Base-by-base conservation (phyloP, 2,113 vertebrate genomes). In the Ptilonorhynchus violaceus region DNA sequence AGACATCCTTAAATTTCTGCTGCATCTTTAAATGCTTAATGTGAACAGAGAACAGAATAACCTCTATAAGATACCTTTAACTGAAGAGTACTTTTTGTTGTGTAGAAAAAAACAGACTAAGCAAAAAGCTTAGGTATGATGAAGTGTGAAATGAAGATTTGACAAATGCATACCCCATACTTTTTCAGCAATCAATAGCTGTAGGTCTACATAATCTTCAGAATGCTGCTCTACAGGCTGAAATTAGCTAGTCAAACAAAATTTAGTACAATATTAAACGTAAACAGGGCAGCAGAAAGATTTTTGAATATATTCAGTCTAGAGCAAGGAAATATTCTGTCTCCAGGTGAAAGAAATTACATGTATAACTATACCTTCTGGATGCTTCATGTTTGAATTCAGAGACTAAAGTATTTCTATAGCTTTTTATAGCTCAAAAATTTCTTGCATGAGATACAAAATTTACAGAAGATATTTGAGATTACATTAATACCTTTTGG, bases 111-210 rank as follows among this genome's bases (percentile, higher is more conserved):
- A 81, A 86, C 23, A 87, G 56, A 60, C 10, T 81, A 60, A 78
- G 14, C 6, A 87, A 87, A 88, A 93, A 74, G 2, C 22, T 72
- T 20, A 33, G 4, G 24, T 62, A 74, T 76, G 23, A 55, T 58
- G 21, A 95, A 80, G n/a, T 76, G 25, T 92, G 67, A 95, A 83
- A 95, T 63, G 23, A 91, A 85, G 63, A 70, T 83, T 77, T 80
- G 42, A 52, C 33, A 83, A 23, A 24, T 73, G 19, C n/a, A 67
- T 69, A 87, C 4, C 11, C 15, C 21, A 50, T 46, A 28, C 4
- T 84, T 91, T 60, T n/a, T 55, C 46, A 92, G 33, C 16, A 76
- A 37, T 89, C 66, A 87, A 53, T 60, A 60, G 37, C 14, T 85
- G 2, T 37, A 91, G 11, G 62, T 85, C 47, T 85, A 39, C 53